Evolutionary conservation across 1,140 invertebrate species (phyloP), one percentile per base, ranked within the genome.

Genomic region (Calliopsis andreniformis): DNA sequence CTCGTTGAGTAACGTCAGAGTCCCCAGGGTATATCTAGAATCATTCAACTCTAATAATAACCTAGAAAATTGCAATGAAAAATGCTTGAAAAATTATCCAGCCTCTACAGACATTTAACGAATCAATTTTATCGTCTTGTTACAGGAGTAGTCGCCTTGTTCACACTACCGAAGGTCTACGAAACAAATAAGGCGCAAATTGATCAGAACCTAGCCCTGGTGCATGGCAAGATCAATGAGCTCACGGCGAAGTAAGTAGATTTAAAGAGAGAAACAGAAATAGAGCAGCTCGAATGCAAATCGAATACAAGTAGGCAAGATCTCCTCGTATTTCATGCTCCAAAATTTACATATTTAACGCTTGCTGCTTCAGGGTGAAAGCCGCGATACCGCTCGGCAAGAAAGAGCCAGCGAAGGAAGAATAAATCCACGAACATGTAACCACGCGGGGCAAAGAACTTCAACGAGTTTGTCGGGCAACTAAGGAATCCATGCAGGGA

Each of bases 151-250:
- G 95, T 99, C 82, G 96, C 96, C 76, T 93, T 99, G 79, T 99
- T 99, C 94, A 97, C 98, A 78, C 93, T 99, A 90, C 98, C 98
- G 30, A 99, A 99, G 93, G 95, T 99, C 30, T 99, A 99, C 91
- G 98, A 99, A 94, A 97, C 97, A 92, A 99, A 99, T 94, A 98
- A 99, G 94, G 94, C 96, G 87, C 97, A 98, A 92, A 98, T 99
- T 89, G 98, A 99, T 93, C 95, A 97, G 90, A 97, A 99, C 92
- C 92, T 99, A 82, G 96, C 96, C 87, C 91, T 98, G 89, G 97
- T 96, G 75, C 95, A 95, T 91, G 95, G 94, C 88, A 98, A 99
- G 93, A 93, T 98, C 91, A 95, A 96, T 89, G 97, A 98, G 89
- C 95, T 98, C 87, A 95, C 96, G 87, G 94, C 95, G 87, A 97